Conservation (phyloP, 2,113 vertebrate species). For the Apteryx mantelli region DNA sequence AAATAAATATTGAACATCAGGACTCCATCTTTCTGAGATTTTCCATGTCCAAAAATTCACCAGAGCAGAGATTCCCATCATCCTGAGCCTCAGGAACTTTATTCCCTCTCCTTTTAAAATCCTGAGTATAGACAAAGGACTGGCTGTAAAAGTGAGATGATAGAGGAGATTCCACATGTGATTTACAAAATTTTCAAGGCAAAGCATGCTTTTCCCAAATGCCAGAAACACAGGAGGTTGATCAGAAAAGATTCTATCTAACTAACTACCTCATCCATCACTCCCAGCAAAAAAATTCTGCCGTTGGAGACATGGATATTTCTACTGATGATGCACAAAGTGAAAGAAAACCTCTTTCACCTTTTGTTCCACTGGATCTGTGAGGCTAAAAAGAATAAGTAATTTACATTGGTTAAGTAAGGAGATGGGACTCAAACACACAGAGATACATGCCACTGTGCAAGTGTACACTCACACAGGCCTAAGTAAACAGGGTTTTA, state of each 20-base stretch:
- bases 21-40: conserved; percentile 21
- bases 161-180: not conserved
- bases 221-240: not conserved
- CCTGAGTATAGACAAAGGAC: conserved; percentile 36
- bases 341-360: conserved; percentile 2
- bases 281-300: not conserved
- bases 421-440: not conserved
- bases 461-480: not conserved
- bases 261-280: not conserved
- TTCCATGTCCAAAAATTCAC: conserved; percentile 9
- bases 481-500: not conserved
- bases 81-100: not conserved
- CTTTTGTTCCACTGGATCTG: not conserved
- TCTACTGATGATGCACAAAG: not conserved
- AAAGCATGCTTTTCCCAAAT: conserved; percentile 19
- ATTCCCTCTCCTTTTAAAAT: conserved; percentile 36
- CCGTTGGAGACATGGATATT: not conserved
- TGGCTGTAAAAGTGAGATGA: conserved; percentile 33
- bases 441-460: not conserved
- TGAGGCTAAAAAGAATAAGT: not conserved
- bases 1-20: conserved; percentile 37
- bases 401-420: not conserved
- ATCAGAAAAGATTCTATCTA: not conserved
- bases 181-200: not conserved
- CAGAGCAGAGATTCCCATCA: conserved; percentile 23